These are phyloP conservation scores for Holothuria scabra DNA, from an alignment of 53 echinoderm and acorn worm genomes.

Conservation along the genomic window DNA sequence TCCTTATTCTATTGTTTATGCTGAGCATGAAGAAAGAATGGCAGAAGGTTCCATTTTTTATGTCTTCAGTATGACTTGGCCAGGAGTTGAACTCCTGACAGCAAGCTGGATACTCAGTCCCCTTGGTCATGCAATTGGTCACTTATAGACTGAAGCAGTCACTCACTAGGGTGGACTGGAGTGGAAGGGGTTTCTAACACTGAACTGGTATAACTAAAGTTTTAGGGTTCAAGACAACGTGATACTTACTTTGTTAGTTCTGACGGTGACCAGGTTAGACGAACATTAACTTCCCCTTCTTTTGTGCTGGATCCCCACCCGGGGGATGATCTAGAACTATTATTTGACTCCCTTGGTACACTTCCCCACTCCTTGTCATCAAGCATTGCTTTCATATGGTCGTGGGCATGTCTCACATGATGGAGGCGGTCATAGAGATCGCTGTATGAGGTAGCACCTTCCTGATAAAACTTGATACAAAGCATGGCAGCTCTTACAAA, in stretches of 20 bases:
- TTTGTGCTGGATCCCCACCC: slow-evolving; percentile 22
- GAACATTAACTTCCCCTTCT: slow-evolving; percentile 60
- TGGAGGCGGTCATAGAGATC: slow-evolving; percentile 96
- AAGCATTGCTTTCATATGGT: slow-evolving; percentile 80
- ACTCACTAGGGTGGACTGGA: no score
- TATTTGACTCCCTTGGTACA: slow-evolving; percentile 67
- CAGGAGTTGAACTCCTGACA: no score
- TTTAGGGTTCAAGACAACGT: no score
- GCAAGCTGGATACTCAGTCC: no score
- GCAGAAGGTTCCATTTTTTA: no score
- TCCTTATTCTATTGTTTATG: no score
- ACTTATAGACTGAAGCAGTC: no score
- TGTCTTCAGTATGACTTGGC: no score
- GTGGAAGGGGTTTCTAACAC: no score
- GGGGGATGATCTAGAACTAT: slow-evolving; percentile 34
- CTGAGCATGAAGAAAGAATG: no score
- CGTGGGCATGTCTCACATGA: slow-evolving; percentile 77
- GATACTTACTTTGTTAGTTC: slow-evolving; percentile 89
- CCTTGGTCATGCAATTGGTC: no score
- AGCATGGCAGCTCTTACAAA: slow-evolving; percentile 94
- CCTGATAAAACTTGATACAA: slow-evolving; percentile 96
- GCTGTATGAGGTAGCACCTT: slow-evolving; percentile 77
- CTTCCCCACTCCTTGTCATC: slow-evolving; percentile 87
- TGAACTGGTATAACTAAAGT: no score
- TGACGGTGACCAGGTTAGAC: slow-evolving; percentile 74